Percentiles rank a stretch among this genome's conserved stretches.
phyloP scores from a whole-genome alignment of 2,113 vertebrate species.

The Lepus timidus region DNA sequence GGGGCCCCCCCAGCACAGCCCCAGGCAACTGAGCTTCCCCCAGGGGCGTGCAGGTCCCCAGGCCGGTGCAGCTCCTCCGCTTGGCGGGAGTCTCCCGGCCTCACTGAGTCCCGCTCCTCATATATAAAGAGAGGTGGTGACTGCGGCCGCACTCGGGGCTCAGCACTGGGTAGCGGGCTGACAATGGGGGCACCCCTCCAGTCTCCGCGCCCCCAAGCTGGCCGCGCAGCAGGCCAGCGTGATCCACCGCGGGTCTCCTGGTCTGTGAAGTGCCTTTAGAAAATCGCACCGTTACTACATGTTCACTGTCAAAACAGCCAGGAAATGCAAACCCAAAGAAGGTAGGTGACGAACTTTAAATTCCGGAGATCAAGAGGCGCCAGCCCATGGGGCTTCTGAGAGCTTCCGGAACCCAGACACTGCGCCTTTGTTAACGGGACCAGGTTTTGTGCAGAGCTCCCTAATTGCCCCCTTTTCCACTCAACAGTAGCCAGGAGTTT shows the following conservation, averaged over 20 bases:
- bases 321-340: background rate
- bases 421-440: background rate
- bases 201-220: background rate
- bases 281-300: background rate
- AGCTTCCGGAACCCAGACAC: background rate
- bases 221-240: background rate
- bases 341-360: background rate
- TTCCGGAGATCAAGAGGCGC: background rate
- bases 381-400: background rate
- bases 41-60: too few species aligned
- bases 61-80: too few species aligned
- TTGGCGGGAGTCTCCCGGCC: too few species aligned
- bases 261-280: background rate
- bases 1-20: background rate
- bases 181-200: background rate
- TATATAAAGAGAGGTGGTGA: background rate
- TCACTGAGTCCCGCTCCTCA: background rate
- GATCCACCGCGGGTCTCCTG: background rate
- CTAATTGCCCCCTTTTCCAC: background rate
- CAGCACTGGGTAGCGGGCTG: background rate
- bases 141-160: background rate
- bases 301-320: background rate
- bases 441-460: background rate
- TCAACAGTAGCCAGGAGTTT: background rate
- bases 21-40: background rate